These are phyloP conservation scores for Hermetia illucens DNA, from an alignment of 1,140 invertebrate genomes.

Conservation along the genomic window DNA sequence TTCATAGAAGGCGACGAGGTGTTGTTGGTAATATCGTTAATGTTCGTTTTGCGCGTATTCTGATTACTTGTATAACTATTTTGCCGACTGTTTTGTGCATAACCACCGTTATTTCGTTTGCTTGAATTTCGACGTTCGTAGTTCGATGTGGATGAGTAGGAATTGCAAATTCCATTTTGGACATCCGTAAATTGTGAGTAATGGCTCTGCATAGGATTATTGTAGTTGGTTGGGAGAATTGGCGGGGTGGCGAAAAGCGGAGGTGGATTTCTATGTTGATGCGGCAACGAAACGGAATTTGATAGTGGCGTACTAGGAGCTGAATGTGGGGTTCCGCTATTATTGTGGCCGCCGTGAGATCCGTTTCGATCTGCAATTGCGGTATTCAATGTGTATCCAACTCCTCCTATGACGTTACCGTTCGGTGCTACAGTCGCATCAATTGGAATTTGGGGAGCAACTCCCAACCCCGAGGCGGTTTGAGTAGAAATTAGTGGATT, in stretches of 20 bases:
- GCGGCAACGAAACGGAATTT: constrained; percentile 4
- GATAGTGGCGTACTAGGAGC: constrained; percentile 24
- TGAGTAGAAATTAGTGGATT: constrained; percentile 17
- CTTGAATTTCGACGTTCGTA: constrained; percentile 22
- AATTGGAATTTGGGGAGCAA: background rate
- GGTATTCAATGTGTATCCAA: constrained; percentile 4
- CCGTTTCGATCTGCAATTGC: background rate
- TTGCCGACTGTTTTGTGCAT: background rate
- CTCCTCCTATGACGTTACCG: constrained; percentile 1
- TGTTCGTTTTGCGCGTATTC: background rate
- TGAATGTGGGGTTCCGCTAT: constrained; percentile 17
- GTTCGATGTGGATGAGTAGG: constrained; percentile 15
- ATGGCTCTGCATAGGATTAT: constrained; percentile 1
- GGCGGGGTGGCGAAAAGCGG: constrained; percentile 27
- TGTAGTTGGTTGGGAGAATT: constrained; percentile 1
- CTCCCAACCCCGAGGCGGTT: background rate
- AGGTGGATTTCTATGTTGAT: constrained; percentile 15
- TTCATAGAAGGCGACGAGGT: background rate
- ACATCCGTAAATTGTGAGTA: constrained; percentile 3
- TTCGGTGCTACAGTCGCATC: constrained; percentile 1
- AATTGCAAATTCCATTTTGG: too few species aligned
- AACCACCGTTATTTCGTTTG: constrained; percentile 8
- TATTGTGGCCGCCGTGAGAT: background rate
- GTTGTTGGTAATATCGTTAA: constrained; percentile 1
- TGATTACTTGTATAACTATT: too few species aligned